Conservation (phyloP, 2,113 vertebrate genomes). For the Sardina pilchardus region DNA sequence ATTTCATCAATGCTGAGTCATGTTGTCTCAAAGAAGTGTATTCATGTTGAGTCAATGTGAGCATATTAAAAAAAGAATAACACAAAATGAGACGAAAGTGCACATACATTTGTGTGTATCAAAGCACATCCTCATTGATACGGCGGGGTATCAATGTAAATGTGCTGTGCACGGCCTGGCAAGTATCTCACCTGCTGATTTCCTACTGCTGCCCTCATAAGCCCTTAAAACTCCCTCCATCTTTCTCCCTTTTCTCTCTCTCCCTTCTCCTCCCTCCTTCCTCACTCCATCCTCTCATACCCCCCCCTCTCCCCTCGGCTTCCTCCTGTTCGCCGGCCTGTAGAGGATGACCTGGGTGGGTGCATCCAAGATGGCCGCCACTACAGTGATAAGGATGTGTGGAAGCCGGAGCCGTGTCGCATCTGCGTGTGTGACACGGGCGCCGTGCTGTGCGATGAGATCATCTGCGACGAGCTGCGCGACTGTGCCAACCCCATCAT, state of each 20-base stretch:
- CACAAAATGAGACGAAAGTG: background rate
- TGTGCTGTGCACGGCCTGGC: background rate
- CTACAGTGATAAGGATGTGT: conserved; percentile 94
- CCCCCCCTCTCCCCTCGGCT: conserved; percentile 10
- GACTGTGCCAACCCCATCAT: conserved; percentile 88
- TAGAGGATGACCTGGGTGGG: conserved; percentile 80
- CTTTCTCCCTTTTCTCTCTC: conserved; percentile 26
- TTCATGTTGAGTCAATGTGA: background rate
- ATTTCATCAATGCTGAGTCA: conserved; percentile 30
- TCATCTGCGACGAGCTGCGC: conserved; percentile 91
- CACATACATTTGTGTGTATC: background rate
- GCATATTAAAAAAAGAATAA: background rate
- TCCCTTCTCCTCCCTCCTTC: conserved; percentile 9
- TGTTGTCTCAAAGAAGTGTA: background rate
- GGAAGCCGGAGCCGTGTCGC: conserved; percentile 91
- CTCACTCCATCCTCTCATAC: conserved; percentile 6
- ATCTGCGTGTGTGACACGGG: conserved; percentile 97
- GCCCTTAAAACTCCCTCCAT: conserved; percentile 34
- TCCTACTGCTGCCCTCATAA: background rate
- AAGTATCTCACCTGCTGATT: background rate
- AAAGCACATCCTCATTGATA: conserved; percentile 13
- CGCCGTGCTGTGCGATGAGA: conserved; percentile 90
- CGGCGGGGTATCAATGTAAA: background rate
- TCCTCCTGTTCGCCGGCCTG: conserved; percentile 53
- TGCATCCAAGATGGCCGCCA: conserved; percentile 87